Percentiles rank a stretch among this genome's conserved stretches.
phyloP scores from a whole-genome alignment of 2,113 vertebrate species.

The Panthera tigris region DNA sequence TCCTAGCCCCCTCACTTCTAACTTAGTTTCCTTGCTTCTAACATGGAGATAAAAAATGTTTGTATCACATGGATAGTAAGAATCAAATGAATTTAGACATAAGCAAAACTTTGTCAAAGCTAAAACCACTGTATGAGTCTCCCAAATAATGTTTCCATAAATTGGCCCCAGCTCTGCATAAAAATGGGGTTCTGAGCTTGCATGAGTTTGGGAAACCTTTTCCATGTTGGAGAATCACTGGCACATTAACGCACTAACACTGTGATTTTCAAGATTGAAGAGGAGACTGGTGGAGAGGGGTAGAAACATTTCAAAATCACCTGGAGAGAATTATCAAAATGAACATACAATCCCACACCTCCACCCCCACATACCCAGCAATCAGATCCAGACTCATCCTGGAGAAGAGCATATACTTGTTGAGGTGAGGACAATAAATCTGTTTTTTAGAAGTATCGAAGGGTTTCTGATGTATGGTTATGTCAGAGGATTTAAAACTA shows the following conservation, averaged over 20 bases:
- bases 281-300: background rate
- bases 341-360: background rate
- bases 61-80: background rate
- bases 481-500: background rate
- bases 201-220: background rate
- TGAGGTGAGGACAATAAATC: background rate
- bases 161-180: too few species aligned
- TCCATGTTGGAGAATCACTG: background rate
- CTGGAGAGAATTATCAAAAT: background rate
- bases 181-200: background rate
- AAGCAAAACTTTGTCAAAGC: background rate
- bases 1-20: background rate
- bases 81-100: background rate
- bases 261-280: background rate
- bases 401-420: background rate
- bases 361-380: too few species aligned
- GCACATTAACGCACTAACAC: background rate
- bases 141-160: background rate
- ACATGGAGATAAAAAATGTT: background rate
- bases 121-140: background rate
- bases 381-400: background rate
- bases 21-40: conserved; percentile 12
- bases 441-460: background rate
- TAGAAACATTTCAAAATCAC: background rate
- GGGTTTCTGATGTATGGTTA: background rate